These are phyloP conservation scores for Aethes cnicana DNA, from an alignment of 2,888 invertebrate species.

Conservation along the genomic window DNA sequence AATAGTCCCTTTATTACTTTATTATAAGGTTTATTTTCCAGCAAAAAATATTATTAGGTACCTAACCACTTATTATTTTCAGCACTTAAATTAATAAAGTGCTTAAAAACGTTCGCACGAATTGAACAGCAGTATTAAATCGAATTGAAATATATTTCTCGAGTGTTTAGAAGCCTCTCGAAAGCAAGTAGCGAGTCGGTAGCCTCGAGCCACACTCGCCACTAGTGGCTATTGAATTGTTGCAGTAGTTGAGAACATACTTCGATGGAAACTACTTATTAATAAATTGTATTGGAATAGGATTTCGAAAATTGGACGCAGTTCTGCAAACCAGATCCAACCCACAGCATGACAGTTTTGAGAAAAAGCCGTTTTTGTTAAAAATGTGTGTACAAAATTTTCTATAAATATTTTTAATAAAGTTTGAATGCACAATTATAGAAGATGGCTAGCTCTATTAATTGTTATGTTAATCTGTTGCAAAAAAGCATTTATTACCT, in stretches of 20 bases:
- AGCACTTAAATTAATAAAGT: background rate
- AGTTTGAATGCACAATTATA: no score
- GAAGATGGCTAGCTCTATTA: no score
- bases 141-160: slow-evolving; percentile 7
- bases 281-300: slow-evolving; percentile 1
- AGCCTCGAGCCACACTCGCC: slow-evolving; percentile 46
- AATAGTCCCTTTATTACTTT: background rate
- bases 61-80: background rate
- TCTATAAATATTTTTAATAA: no score
- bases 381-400: no score
- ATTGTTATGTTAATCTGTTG: no score
- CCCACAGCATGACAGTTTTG: no score
- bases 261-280: slow-evolving; percentile 12
- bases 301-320: no score
- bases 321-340: no score
- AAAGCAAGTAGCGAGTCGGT: slow-evolving; percentile 38
- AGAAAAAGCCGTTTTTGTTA: no score
- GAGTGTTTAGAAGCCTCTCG: slow-evolving; percentile 24
- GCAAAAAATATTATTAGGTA: background rate
- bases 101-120: slow-evolving; percentile 2
- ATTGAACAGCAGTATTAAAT: background rate
- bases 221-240: slow-evolving; percentile 1
- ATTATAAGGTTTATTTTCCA: background rate
- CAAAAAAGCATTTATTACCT: no score
- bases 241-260: slow-evolving; percentile 1